Evolutionary conservation across 2,113 vertebrate species (phyloP), one percentile per base, ranked within the genome.

Genomic region (Copsychus sechellarum): DNA sequence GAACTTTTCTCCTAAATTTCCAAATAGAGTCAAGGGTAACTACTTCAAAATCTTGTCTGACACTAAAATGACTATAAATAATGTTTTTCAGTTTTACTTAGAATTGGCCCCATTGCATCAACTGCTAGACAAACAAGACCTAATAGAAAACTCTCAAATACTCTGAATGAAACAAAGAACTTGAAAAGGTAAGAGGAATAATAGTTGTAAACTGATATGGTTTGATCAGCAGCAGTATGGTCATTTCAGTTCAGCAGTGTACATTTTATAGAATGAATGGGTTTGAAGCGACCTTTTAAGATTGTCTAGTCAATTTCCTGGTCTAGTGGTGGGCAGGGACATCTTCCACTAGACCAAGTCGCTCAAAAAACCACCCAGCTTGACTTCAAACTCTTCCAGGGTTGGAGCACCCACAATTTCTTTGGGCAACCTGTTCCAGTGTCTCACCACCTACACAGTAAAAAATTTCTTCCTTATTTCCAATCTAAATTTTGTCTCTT

Each of bases 291-390:
- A 47, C 6, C 6, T 65, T 65, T 64, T 29, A 67, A 60, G 13
- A 60, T 42, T 33, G 66, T 36, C 5, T 50, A 36, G 34, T 33
- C 38, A 48, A n/a, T 93, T 24, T 66, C 5, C 5, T 26, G 20
- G 7, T 48, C 43, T 58, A 73, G 24, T 16, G 4, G 3, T 28
- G 9, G 18, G 7, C 26, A 42, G 47, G 24, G 33, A 31, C 9
- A 19, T 2, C 9, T 69, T 60, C 22, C 56, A 31, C 12, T 43
- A 40, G 21, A 57, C 2, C 24, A 66, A 40, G 23, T 48, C 7
- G 0, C 26, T 90, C 40, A 78, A 78, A 60, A 1, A 5, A 19
- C 6, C 16, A 16, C 1, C 3, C 38, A 61, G 0, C 4, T 12
- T 78, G 42, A 13, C 3, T 45, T 74, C 36, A 16, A 79, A 53